These are phyloP conservation scores for Cisticola juncidis DNA, from an alignment of 2,113 vertebrate genomes.

Conservation along the genomic window DNA sequence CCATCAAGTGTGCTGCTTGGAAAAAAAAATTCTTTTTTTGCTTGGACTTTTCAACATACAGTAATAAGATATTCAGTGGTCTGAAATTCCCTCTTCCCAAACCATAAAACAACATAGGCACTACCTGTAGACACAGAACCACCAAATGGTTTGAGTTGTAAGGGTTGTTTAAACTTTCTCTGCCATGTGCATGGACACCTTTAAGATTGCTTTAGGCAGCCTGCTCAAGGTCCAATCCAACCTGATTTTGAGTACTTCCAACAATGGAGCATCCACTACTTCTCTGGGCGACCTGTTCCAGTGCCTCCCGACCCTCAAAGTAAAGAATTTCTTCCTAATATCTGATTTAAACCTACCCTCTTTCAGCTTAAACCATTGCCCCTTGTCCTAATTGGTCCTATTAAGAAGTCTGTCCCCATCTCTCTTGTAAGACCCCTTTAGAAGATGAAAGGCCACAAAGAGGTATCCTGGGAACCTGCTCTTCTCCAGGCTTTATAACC, in stretches of 20 bases:
- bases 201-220: background rate
- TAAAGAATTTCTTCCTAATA: background rate
- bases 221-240: background rate
- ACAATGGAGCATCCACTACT: background rate
- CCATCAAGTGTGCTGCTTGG: background rate
- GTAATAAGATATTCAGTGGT: background rate
- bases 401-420: background rate
- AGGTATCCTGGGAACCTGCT: background rate
- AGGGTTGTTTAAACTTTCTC: background rate
- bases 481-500: background rate
- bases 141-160: background rate
- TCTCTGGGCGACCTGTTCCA: background rate
- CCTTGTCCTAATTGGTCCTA: background rate
- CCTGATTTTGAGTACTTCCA: background rate
- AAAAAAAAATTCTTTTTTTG: background rate
- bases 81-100: background rate
- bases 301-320: fast-evolving
- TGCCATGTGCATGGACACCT: background rate
- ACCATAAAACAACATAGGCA: background rate
- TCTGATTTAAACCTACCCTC: background rate
- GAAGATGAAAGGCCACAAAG: background rate
- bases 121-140: background rate
- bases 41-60: background rate
- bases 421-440: background rate
- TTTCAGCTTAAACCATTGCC: background rate